Evolutionary conservation across 2,113 vertebrate genomes (phyloP).

Genomic region (Heterochromis multidens): DNA sequence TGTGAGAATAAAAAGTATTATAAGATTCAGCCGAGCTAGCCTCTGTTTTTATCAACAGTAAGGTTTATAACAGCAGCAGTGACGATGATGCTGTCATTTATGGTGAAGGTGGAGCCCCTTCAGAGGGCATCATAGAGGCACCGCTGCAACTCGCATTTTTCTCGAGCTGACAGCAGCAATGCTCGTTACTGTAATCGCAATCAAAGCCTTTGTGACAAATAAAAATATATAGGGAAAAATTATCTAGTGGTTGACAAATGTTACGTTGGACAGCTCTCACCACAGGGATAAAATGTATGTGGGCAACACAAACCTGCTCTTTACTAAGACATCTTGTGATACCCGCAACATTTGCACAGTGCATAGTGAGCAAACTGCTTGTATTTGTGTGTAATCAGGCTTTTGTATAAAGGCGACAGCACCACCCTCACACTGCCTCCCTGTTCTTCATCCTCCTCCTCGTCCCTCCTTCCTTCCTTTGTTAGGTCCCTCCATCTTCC

Average conservation of each 20-base stretch:
- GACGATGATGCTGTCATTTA: neutral
- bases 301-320: neutral
- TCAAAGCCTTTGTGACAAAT: neutral
- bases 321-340: neutral
- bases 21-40: neutral
- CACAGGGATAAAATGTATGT: neutral
- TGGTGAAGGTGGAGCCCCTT: neutral
- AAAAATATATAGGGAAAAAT: neutral
- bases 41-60: neutral
- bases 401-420: slow-evolving; percentile 5
- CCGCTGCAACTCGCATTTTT: neutral
- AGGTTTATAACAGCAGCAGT: neutral
- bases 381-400: slow-evolving; percentile 9
- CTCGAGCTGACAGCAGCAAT: neutral
- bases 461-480: neutral
- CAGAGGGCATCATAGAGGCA: neutral
- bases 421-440: slow-evolving; percentile 1
- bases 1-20: neutral
- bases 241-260: neutral
- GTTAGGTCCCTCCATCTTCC: slow-evolving; percentile 2
- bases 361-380: neutral
- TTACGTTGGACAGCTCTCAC: neutral
- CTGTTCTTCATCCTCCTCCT: slow-evolving; percentile 14
- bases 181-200: neutral
- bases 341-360: slow-evolving; percentile 1